These are phyloP conservation scores for Uloborus plumipes DNA, from an alignment of 2,888 invertebrate genomes.

Conservation along the genomic window DNA sequence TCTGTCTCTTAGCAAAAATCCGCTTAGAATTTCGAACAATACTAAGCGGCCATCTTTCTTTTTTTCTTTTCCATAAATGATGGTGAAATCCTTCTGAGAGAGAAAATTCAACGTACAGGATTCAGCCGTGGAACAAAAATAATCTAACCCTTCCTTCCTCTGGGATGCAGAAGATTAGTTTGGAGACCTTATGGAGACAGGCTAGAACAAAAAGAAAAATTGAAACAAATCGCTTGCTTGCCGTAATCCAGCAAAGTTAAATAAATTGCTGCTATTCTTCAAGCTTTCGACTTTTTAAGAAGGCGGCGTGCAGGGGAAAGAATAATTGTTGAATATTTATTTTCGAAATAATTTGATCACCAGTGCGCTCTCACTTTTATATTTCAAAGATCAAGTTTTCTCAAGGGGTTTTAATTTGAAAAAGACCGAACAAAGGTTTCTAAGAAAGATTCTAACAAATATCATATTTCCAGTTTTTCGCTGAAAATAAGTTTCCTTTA, in stretches of 20 bases:
- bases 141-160: slow-evolving; percentile 21
- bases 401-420: too few relatives aligned
- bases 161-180: slow-evolving; percentile 19
- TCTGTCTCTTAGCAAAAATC: too few relatives aligned
- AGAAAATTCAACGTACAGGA: not conserved
- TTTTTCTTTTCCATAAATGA: too few relatives aligned
- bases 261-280: slow-evolving; percentile 33
- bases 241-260: slow-evolving; percentile 14
- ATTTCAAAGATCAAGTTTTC: too few relatives aligned
- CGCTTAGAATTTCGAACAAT: too few relatives aligned
- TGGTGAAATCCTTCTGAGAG: slow-evolving; percentile 8
- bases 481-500: too few relatives aligned
- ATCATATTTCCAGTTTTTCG: too few relatives aligned
- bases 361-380: too few relatives aligned
- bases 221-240: slow-evolving; percentile 17
- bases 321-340: slow-evolving; percentile 28
- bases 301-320: too few relatives aligned
- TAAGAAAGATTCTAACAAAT: too few relatives aligned
- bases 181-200: not conserved
- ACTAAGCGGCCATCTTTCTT: too few relatives aligned
- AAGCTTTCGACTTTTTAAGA: not conserved
- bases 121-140: slow-evolving; percentile 9
- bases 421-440: too few relatives aligned
- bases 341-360: slow-evolving; percentile 9
- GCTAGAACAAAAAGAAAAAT: not conserved